Evolutionary conservation across 2,797 vertebrate genomes (phyloP).

Genomic region (Apogon hyalosoma): DNA sequence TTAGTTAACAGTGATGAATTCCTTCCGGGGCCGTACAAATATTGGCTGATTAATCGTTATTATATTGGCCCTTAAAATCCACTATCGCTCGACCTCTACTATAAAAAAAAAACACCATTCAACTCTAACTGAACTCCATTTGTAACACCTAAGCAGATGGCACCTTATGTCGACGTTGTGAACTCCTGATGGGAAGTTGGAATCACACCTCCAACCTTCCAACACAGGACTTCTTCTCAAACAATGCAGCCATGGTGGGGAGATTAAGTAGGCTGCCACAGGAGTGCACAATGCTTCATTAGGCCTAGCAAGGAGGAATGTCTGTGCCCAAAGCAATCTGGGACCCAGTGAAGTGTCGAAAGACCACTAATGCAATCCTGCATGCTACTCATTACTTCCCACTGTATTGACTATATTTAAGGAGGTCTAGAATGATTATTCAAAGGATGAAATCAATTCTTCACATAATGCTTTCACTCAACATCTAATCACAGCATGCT

Average conservation of each 20-base stretch:
- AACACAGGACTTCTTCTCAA: constrained; percentile 48
- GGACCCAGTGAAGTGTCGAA: constrained; percentile 60
- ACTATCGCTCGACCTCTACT: background rate
- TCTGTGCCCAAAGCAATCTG: constrained; percentile 68
- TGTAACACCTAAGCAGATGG: constrained; percentile 65
- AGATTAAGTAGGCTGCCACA: constrained; percentile 77
- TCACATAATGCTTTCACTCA: constrained; percentile 69
- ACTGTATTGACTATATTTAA: constrained; percentile 76
- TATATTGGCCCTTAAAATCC: no score
- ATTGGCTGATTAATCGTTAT: no score
- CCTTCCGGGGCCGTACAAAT: no score
- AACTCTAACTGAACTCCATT: constrained; percentile 44
- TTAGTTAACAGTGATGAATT: no score
- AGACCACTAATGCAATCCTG: constrained; percentile 69
- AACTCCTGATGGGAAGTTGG: constrained; percentile 62
- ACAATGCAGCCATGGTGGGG: constrained; percentile 59
- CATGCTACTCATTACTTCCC: constrained; percentile 69
- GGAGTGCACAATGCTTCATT: constrained; percentile 77
- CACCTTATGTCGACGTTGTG: constrained; percentile 41
- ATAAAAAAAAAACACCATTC: constrained; percentile 24
- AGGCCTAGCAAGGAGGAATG: constrained; percentile 72
- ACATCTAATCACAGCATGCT: constrained; percentile 61
- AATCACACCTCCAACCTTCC: constrained; percentile 65
- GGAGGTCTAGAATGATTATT: constrained; percentile 69
- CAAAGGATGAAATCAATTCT: constrained; percentile 73